Conservation (phyloP, 2,113 vertebrate genomes). For the Pycnonotus jocosus region DNA sequence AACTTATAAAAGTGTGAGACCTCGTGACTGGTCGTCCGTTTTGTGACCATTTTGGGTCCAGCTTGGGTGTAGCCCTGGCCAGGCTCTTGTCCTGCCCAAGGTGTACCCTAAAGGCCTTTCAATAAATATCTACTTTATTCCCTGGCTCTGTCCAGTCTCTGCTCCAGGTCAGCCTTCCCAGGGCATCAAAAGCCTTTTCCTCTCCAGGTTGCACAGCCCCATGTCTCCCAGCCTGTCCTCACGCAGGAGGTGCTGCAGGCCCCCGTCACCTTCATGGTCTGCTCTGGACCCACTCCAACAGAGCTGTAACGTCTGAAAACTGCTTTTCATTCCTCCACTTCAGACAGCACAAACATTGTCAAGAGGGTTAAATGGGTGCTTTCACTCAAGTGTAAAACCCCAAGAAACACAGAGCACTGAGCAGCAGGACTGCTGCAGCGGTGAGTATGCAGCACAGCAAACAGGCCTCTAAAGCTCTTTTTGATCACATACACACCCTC, state of each 20-base stretch:
- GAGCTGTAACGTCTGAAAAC: not conserved
- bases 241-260: accelerated
- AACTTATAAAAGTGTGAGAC: not conserved
- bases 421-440: not conserved
- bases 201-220: not conserved
- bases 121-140: not conserved
- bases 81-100: not conserved
- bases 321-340: not conserved
- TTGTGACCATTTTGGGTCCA: not conserved
- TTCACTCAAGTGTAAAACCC: not conserved
- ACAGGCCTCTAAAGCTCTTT: not conserved
- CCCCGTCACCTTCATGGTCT: accelerated
- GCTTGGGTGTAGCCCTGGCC: not conserved
- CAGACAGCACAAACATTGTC: not conserved
- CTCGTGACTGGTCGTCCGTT: not conserved
- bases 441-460: not conserved
- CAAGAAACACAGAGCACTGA: not conserved
- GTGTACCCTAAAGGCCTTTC: not conserved
- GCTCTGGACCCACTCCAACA: not conserved
- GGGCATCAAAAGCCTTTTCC: not conserved
- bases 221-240: not conserved
- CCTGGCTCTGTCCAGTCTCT: not conserved
- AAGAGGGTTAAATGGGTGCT: not conserved
- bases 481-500: not conserved
- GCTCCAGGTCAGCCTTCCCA: not conserved